A percentile compares a stretch with the other conserved stretches of the same genome.
These are phyloP conservation scores for Amphibalanus amphitrite DNA, from an alignment of 1,140 invertebrate species.

Conservation along the genomic window DNA sequence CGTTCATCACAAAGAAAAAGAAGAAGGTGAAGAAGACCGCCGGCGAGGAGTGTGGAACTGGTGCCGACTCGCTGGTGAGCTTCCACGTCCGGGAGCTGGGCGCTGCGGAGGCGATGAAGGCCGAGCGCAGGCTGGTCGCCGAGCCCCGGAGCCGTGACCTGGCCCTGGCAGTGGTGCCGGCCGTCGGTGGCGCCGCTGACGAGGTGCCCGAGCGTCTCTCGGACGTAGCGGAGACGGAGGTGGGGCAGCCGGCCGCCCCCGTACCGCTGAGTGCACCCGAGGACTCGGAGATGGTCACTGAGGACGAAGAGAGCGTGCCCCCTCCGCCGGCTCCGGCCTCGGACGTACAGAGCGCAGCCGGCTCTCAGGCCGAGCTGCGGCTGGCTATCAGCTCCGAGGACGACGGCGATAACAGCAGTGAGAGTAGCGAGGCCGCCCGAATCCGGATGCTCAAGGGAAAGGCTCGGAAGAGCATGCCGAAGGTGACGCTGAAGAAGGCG, in stretches of 20 bases:
- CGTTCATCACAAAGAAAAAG: conserved; percentile 16
- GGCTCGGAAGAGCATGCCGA: not conserved
- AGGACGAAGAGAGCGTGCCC: conserved; percentile 7
- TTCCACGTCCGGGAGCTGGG: conserved; percentile 5
- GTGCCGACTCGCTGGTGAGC: conserved; percentile 7
- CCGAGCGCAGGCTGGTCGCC: not conserved
- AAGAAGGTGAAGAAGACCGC: conserved; percentile 4
- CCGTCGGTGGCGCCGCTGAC: conserved; percentile 5
- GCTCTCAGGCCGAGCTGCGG: no score
- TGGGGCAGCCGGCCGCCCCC: not conserved
- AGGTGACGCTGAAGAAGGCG: not conserved
- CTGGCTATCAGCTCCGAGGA: not conserved
- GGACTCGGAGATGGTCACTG: conserved; percentile 17
- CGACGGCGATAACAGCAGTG: conserved; percentile 8
- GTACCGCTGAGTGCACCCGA: conserved; percentile 13
- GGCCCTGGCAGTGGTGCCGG: not conserved
- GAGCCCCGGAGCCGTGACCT: not conserved
- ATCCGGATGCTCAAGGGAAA: conserved; percentile 1
- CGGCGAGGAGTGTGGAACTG: not conserved
- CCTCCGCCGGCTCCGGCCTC: no score
- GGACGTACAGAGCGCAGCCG: no score
- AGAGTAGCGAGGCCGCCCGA: not conserved
- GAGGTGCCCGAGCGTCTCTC: not conserved
- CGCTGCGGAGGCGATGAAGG: conserved; percentile 12
- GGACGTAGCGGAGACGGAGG: conserved; percentile 2